These are phyloP conservation scores for Cerastoderma edule DNA, from an alignment of 2,888 invertebrate species.

Conservation along the genomic window DNA sequence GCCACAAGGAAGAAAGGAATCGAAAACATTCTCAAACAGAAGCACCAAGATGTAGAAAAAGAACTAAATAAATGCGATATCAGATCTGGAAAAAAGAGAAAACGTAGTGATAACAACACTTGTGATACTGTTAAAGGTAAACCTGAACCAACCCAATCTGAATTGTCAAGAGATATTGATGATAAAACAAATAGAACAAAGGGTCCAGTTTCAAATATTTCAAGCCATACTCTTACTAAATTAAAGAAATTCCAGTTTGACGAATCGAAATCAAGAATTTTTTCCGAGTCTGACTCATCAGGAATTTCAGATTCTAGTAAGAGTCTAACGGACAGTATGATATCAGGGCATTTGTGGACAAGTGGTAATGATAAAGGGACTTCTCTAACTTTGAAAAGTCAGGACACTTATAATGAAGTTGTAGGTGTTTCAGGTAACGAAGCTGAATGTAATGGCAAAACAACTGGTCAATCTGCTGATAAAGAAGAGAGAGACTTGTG, in stretches of 20 bases:
- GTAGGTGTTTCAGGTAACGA: neutral
- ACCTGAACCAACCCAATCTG: neutral
- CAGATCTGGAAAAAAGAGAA: neutral
- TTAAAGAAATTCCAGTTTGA: conserved; percentile 62
- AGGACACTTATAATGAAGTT: neutral
- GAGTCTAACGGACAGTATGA: conserved; percentile 50
- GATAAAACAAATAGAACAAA: neutral
- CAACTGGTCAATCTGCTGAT: neutral
- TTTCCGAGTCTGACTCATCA: conserved; percentile 23
- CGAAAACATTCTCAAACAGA: conserved; percentile 2
- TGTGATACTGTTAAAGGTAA: neutral
- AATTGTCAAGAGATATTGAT: neutral
- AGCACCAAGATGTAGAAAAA: conserved; percentile 5
- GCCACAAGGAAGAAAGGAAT: conserved; percentile 14
- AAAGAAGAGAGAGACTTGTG: too few relatives aligned
- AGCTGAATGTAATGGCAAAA: neutral
- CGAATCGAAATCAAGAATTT: conserved; percentile 38
- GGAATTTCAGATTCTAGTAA: conserved; percentile 15
- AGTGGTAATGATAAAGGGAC: neutral
- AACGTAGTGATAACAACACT: neutral
- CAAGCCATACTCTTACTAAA: conserved; percentile 59
- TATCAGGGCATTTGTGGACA: conserved; percentile 62
- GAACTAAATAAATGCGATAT: conserved; percentile 3
- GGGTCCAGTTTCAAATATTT: conserved; percentile 23
- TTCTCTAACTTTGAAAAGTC: neutral